A percentile compares a stretch with the other conserved stretches of the same genome.
Evolutionary conservation across 2,113 vertebrate genomes (phyloP).

Genomic region (Mesoclemmys tuberculata): DNA sequence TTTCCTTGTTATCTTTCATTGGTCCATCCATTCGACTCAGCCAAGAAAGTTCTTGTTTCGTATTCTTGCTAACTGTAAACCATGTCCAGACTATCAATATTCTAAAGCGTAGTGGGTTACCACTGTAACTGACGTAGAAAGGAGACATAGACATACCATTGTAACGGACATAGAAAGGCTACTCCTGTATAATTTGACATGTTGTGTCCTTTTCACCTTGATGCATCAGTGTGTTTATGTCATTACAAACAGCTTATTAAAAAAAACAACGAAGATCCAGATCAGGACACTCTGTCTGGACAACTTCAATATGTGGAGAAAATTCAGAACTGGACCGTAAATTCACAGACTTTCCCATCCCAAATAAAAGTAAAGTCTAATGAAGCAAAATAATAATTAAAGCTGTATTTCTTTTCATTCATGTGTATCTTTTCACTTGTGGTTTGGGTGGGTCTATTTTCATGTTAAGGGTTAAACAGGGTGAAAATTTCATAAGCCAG

Average conservation of each 20-base stretch:
- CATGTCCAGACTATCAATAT: background rate
- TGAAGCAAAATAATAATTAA: background rate
- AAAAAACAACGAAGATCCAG: background rate
- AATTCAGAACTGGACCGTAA: background rate
- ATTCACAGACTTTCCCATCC: background rate
- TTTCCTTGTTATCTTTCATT: background rate
- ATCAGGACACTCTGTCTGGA: background rate
- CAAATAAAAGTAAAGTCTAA: background rate
- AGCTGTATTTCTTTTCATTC: fast-evolving
- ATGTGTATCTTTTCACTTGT: background rate
- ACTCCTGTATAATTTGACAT: fast-evolving
- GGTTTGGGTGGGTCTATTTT: background rate
- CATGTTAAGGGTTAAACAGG: background rate
- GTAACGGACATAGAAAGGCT: background rate
- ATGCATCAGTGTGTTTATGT: fast-evolving
- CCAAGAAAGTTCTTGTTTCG: background rate
- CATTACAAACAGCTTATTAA: background rate
- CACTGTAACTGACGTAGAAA: background rate
- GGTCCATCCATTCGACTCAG: background rate
- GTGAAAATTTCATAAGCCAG: background rate
- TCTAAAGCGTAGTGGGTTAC: background rate
- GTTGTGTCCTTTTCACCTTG: background rate
- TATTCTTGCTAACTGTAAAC: background rate
- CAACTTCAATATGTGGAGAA: background rate
- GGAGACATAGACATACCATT: background rate